A percentile compares a stretch with the other conserved stretches of the same genome.
These are phyloP conservation scores for Nephrotoma guestfalica DNA, from an alignment of 2,888 invertebrate species.

Conservation along the genomic window DNA sequence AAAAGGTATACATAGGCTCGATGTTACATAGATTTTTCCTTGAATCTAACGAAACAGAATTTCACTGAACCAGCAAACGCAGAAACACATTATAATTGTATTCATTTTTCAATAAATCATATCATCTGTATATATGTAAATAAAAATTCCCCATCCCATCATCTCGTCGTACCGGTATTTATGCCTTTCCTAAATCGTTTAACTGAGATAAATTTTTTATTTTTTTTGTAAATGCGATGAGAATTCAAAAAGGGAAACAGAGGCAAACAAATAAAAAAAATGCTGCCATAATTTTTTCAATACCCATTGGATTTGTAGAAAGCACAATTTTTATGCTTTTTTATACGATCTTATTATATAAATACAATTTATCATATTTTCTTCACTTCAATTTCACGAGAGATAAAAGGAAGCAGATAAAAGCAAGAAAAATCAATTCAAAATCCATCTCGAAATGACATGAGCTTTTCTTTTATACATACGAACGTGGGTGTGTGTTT, in stretches of 20 bases:
- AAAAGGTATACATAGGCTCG: neutral
- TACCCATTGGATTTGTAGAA: neutral
- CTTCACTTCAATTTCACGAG: neutral
- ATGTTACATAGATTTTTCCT: neutral
- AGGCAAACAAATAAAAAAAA: neutral
- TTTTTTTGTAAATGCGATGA: neutral
- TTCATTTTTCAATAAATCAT: neutral
- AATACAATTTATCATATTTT: neutral
- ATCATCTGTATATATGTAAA: neutral
- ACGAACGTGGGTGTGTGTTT: neutral
- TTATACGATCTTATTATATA: neutral
- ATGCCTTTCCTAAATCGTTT: neutral
- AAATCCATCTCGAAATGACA: neutral
- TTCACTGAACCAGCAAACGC: neutral
- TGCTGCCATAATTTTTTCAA: neutral
- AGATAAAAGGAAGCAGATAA: neutral
- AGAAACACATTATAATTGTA: neutral
- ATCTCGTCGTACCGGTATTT: neutral
- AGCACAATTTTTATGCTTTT: neutral
- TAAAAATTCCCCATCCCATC: neutral
- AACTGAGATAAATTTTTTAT: neutral
- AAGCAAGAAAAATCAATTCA: neutral
- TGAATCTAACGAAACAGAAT: neutral
- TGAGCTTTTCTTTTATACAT: neutral
- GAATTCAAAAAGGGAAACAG: neutral